Evolutionary conservation across 1,140 invertebrate genomes (phyloP).

Genomic region (Physella acuta): DNA sequence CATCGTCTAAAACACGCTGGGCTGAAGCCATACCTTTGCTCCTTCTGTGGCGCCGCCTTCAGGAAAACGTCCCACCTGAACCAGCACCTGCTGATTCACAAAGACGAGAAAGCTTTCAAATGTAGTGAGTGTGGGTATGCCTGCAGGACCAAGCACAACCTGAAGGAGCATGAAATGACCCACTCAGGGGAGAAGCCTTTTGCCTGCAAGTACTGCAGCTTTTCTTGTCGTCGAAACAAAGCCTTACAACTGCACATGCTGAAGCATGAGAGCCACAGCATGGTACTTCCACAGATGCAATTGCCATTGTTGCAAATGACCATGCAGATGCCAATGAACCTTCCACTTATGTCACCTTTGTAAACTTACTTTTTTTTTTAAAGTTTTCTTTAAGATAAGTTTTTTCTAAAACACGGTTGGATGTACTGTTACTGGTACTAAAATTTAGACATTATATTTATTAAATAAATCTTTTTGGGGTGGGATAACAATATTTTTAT

Average conservation of each 20-base stretch:
- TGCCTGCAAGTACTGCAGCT: constrained; percentile 15
- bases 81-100: constrained; percentile 23
- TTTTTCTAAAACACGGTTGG: no score
- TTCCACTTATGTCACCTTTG: neutral
- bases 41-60: constrained; percentile 18
- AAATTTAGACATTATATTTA: no score
- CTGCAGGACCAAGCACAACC: constrained; percentile 83
- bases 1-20: constrained; percentile 25
- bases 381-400: no score
- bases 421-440: no score
- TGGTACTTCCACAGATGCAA: neutral
- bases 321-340: constrained; percentile 1
- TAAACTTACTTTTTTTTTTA: no score
- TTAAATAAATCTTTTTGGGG: no score
- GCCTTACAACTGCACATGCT: constrained; percentile 17
- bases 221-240: constrained; percentile 20
- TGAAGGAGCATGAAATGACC: constrained; percentile 70
- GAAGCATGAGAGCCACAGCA: constrained; percentile 7
- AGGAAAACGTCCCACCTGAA: constrained; percentile 21
- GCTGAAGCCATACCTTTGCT: constrained; percentile 59
- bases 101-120: constrained; percentile 67
- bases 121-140: constrained; percentile 32
- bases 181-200: constrained; percentile 25
- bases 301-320: constrained; percentile 6
- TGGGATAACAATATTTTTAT: no score